Evolutionary conservation across 2,113 vertebrate species (phyloP).

Genomic region (Setophaga kirtlandii): DNA sequence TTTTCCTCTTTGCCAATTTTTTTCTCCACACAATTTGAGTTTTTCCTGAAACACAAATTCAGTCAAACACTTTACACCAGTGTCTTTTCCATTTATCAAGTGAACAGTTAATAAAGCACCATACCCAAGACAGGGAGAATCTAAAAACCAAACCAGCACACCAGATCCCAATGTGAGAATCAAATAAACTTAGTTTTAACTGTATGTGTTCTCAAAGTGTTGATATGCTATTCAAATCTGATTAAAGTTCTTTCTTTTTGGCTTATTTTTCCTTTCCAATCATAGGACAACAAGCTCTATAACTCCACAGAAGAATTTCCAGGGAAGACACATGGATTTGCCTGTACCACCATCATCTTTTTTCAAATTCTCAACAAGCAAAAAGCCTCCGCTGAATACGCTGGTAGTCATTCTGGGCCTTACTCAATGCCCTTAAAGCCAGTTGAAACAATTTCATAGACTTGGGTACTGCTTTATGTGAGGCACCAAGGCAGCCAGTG

Average conservation of each 20-base stretch:
- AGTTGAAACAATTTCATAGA: background rate
- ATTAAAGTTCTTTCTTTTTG: background rate
- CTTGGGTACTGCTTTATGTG: accelerated
- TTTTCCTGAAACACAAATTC: background rate
- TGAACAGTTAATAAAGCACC: background rate
- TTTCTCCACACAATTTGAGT: background rate
- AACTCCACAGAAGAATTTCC: background rate
- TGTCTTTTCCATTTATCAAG: background rate
- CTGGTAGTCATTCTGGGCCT: background rate
- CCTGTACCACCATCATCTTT: background rate
- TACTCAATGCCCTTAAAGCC: background rate
- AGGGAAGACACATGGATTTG: background rate
- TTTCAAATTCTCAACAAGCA: background rate
- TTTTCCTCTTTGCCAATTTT: background rate
- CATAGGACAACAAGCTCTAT: background rate
- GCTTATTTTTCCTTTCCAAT: no score
- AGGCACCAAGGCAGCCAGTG: background rate
- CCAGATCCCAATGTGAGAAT: background rate
- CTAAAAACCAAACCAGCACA: background rate
- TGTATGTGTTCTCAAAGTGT: background rate
- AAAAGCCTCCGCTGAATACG: background rate
- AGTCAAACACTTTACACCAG: background rate
- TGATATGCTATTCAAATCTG: background rate
- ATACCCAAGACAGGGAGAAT: background rate
- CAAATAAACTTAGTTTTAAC: background rate